Base-by-base conservation (phyloP, 2,113 vertebrate species). In the Sturnus vulgaris region DNA sequence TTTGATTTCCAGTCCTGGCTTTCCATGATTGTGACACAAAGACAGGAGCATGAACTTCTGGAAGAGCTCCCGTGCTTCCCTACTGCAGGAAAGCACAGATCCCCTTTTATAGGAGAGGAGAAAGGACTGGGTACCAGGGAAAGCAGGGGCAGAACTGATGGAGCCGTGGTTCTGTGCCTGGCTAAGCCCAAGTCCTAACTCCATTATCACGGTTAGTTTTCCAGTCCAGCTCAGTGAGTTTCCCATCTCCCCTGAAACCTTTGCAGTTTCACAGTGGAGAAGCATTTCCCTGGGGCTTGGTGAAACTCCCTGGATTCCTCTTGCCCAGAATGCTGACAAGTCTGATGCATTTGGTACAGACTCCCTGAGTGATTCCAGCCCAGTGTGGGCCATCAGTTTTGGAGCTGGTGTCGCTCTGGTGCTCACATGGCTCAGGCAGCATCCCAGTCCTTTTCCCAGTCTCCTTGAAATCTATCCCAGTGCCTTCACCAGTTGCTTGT, bases 181-280 rank as follows among this genome's bases (percentile, higher is more conserved):
- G 82, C 52, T 42, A 7, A 47, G 44, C 42, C 46, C 2, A 0
- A 82, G 40, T 15, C 49, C 73, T 27, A 31, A 10, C 60, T 20
- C 33, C 0, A 0, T 21, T 73, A 11, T 1, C 70, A 52, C 8
- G 3, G 0, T 23, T 56, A 8, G 25, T 61, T 35, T 86, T 82
- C 57, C 76, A 56, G 47, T 68, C n/a, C 21, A 22, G 60, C 42
- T 83, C 42, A 1, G 0, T 7, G 49, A 56, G 24, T 64, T 91
- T 68, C 75, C 70, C 85, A 46, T 69, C 47, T 71, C 7, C 56
- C 31, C 52, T 6, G 46, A 78, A 83, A 61, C 55, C 83, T 65
- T 87, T 1, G 0, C 44, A 63, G 1, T 81, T 81, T 86, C 79
- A 25, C 59, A 31, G 80, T 61, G 81, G 46, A 68, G 73, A 22